These are phyloP conservation scores for Lethrus apterus DNA, from an alignment of 1,140 invertebrate species.

Conservation along the genomic window DNA sequence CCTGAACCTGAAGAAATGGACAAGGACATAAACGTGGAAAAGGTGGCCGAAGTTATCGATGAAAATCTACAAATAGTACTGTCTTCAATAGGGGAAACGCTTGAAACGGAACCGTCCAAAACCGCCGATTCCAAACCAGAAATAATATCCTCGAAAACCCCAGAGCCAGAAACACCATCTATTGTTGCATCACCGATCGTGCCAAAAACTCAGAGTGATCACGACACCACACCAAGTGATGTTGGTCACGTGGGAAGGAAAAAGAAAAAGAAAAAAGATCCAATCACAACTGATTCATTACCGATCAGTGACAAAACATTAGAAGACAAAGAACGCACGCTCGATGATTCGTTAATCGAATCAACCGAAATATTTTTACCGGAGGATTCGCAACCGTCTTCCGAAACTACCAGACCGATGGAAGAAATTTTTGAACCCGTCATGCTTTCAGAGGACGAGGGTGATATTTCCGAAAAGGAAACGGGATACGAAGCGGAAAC, in stretches of 20 bases:
- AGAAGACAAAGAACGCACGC: constrained; percentile 35
- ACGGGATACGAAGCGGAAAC: constrained; percentile 44
- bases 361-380: constrained; percentile 52
- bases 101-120: not conserved
- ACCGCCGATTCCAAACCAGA: not conserved
- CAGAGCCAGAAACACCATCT: no score
- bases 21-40: no score
- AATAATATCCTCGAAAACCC: not conserved
- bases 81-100: not conserved
- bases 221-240: constrained; percentile 40
- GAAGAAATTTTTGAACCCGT: constrained; percentile 43
- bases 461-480: constrained; percentile 39
- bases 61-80: no score
- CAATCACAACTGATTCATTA: constrained; percentile 17
- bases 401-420: constrained; percentile 48
- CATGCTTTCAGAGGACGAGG: constrained; percentile 41
- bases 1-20: not conserved
- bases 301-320: not conserved
- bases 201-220: constrained; percentile 34
- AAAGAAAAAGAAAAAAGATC: constrained; percentile 44
- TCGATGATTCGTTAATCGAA: constrained; percentile 51
- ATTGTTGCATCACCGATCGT: constrained; percentile 27
- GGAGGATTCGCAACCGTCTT: constrained; percentile 41
- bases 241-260: constrained; percentile 40
- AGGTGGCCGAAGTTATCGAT: no score